A percentile compares a stretch with the other conserved stretches of the same genome.
Conservation (phyloP, 2,888 invertebrate species). For the Thysanoteuthis rhombus region DNA sequence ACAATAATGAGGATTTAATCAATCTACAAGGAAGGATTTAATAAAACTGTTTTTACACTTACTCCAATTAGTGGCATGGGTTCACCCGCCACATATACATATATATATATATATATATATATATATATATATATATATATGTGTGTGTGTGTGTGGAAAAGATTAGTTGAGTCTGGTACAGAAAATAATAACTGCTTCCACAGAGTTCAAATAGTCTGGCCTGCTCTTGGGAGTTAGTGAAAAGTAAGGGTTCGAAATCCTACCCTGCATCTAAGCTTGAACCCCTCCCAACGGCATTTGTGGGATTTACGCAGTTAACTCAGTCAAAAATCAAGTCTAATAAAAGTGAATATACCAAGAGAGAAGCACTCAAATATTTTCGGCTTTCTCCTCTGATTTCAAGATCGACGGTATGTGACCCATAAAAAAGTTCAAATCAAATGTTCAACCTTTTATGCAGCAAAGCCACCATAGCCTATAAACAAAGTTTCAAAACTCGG, state of each 20-base stretch:
- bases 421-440: not conserved
- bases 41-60: no score
- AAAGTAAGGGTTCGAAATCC: not conserved
- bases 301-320: not conserved
- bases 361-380: not conserved
- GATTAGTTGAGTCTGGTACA: no score
- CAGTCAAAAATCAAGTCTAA: not conserved
- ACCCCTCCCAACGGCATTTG: not conserved
- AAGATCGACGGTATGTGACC: not conserved
- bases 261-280: not conserved
- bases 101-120: no score
- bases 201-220: no score
- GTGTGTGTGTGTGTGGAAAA: no score
- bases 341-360: not conserved
- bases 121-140: no score
- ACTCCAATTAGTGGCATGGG: no score
- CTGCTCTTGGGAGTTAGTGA: not conserved
- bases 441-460: not conserved
- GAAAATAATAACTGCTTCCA: no score
- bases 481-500: not conserved
- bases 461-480: not conserved
- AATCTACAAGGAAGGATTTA: no score
- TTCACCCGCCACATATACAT: no score
- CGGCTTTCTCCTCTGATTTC: not conserved
- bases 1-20: no score